phyloP scores from a whole-genome alignment of 2,113 vertebrate genomes.

The Scartelaos histophorus region DNA sequence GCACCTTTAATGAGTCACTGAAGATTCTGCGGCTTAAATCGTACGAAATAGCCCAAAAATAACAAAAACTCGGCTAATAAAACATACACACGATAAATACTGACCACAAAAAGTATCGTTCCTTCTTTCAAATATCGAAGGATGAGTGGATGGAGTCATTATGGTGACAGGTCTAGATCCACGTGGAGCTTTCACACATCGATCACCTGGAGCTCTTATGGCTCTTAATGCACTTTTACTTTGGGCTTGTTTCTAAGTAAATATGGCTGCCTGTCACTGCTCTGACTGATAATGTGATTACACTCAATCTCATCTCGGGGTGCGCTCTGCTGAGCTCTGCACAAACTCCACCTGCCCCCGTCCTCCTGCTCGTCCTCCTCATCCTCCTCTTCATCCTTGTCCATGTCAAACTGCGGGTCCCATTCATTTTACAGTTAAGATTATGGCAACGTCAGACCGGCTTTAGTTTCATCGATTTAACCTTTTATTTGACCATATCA shows the following conservation, averaged over 20 bases:
- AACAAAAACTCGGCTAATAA: no score
- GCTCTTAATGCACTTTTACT: neutral
- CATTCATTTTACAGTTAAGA: neutral
- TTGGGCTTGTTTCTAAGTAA: neutral
- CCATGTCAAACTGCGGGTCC: neutral
- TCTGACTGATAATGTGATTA: constrained; percentile 51
- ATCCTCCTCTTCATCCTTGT: neutral
- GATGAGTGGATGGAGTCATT: no score
- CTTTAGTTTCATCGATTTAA: no score
- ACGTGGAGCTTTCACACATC: neutral
- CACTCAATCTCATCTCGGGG: constrained; percentile 11
- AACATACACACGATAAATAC: no score
- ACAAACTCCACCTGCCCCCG: constrained; percentile 22
- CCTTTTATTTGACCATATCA: no score
- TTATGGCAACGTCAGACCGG: no score
- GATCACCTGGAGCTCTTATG: neutral
- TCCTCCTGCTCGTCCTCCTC: constrained; percentile 12
- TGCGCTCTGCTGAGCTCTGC: constrained; percentile 37
- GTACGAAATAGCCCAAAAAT: no score
- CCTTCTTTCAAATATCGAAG: no score
- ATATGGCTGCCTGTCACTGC: constrained; percentile 28
- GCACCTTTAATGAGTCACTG: no score
- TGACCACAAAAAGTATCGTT: no score
- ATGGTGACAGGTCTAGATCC: neutral
- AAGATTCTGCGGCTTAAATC: no score